Evolutionary conservation across 2,797 vertebrate species (phyloP).

Genomic region (Benthosema pterotum): DNA sequence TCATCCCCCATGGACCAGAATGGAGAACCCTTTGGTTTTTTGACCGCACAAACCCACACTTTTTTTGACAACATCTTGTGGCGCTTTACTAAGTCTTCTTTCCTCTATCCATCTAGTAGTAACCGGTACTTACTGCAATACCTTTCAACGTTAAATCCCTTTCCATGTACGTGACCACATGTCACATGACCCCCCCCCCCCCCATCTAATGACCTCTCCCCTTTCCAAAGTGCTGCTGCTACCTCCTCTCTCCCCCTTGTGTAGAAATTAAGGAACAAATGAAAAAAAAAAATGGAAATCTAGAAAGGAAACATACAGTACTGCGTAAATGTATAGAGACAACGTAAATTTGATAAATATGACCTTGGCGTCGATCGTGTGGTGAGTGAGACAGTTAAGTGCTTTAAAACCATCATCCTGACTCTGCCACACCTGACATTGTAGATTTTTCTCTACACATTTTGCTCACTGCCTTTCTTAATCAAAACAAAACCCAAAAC

Average conservation of each 20-base stretch:
- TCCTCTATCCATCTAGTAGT: slow-evolving; percentile 36
- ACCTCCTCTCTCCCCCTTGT: slow-evolving; percentile 44
- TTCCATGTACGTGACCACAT: slow-evolving; percentile 83
- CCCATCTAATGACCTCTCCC: slow-evolving; percentile 60
- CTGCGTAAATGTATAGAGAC: slow-evolving; percentile 85
- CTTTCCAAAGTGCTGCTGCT: slow-evolving; percentile 90
- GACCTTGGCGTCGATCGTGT: slow-evolving; percentile 67
- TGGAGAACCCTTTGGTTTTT: too few species aligned
- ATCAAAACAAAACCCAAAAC: slow-evolving; percentile 79
- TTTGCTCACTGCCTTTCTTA: slow-evolving; percentile 54
- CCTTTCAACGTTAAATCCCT: slow-evolving; percentile 88
- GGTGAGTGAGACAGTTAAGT: slow-evolving; percentile 85
- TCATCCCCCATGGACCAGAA: too few species aligned
- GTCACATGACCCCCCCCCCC: slow-evolving; percentile 66
- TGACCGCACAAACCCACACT: slow-evolving; percentile 33
- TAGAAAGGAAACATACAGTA: slow-evolving; percentile 88
- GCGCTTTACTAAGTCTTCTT: slow-evolving; percentile 18
- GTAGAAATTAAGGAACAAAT: slow-evolving; percentile 21
- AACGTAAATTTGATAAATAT: slow-evolving; percentile 66
- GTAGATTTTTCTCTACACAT: slow-evolving; percentile 53
- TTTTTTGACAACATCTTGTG: slow-evolving; percentile 22
- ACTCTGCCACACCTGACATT: slow-evolving; percentile 54
- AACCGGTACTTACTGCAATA: slow-evolving; percentile 80
- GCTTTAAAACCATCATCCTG: slow-evolving; percentile 65
- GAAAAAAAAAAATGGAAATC: slow-evolving; percentile 70